Conservation (phyloP, 2,113 vertebrate species). For the Mormoops blainvillei region DNA sequence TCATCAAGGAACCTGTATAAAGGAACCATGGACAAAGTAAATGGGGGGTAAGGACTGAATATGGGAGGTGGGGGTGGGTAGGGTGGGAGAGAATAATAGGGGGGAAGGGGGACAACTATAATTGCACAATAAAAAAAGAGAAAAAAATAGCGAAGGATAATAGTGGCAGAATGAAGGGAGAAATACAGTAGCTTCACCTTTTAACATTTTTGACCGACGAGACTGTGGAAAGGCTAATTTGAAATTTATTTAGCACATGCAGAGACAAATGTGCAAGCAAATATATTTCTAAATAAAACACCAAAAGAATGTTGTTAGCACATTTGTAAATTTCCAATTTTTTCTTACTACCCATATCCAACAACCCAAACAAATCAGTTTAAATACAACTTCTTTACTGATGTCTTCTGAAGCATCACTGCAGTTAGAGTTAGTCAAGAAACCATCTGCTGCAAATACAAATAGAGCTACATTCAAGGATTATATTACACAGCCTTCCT, state of each 20-base stretch:
- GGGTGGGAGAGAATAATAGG: no score
- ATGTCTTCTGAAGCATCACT: constrained; percentile 74
- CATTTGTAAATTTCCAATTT: constrained; percentile 67
- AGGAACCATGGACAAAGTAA: no score
- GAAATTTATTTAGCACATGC: constrained; percentile 43
- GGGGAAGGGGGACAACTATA: no score
- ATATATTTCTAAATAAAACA: constrained; percentile 30
- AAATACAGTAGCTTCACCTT: not conserved
- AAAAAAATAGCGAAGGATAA: not conserved
- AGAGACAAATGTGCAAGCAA: constrained; percentile 33
- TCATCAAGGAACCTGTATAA: no score
- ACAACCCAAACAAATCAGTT: constrained; percentile 77
- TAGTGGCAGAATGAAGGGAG: not conserved
- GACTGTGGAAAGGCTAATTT: constrained; percentile 42
- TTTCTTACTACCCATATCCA: constrained; percentile 68
- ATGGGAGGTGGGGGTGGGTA: no score
- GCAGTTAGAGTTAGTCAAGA: constrained; percentile 77
- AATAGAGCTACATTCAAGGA: constrained; percentile 75
- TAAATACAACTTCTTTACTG: constrained; percentile 71
- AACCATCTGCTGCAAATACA: constrained; percentile 83
- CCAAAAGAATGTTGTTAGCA: constrained; percentile 47
- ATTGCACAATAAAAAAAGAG: no score
- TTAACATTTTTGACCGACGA: not conserved
- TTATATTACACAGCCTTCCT: constrained; percentile 77
- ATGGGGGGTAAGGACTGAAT: no score